phyloP scores from a whole-genome alignment of 1,140 invertebrate species.

The Choristoneura fumiferana region DNA sequence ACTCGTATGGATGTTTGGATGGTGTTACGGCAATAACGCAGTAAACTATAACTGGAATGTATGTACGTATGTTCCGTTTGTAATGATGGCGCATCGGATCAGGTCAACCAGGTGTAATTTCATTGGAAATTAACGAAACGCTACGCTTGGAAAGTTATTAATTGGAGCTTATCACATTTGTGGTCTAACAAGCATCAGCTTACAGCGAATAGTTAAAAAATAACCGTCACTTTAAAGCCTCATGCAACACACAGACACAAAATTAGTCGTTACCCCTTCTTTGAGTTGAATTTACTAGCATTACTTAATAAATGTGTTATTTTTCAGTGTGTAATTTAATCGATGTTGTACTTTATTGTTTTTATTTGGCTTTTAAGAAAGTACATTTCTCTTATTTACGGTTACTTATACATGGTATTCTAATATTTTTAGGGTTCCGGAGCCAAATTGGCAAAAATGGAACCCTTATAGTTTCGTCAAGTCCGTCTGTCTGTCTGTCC shows the following conservation, averaged over 20 bases:
- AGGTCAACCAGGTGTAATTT: neutral
- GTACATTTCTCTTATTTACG: neutral
- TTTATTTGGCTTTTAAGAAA: conserved; percentile 1
- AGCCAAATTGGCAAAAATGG: no score
- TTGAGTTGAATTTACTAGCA: conserved; percentile 9
- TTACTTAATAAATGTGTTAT: conserved; percentile 14
- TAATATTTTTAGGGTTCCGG: no score
- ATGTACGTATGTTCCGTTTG: no score
- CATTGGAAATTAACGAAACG: neutral
- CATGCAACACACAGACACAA: conserved; percentile 10
- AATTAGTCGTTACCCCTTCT: conserved; percentile 2
- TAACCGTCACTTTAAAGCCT: conserved; percentile 8
- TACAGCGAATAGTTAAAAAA: neutral
- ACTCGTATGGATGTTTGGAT: no score
- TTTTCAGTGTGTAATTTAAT: conserved; percentile 15
- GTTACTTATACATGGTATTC: no score
- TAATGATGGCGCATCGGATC: no score
- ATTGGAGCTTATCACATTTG: neutral
- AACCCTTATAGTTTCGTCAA: no score
- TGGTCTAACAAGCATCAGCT: conserved; percentile 6
- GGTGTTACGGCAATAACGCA: no score
- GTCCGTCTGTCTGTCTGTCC: no score
- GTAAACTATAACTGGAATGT: no score
- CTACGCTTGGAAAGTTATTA: no score
- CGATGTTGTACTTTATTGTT: neutral